These are phyloP conservation scores for Corydoras sp. DNA, from an alignment of 2,113 vertebrate species.

Conservation along the genomic window DNA sequence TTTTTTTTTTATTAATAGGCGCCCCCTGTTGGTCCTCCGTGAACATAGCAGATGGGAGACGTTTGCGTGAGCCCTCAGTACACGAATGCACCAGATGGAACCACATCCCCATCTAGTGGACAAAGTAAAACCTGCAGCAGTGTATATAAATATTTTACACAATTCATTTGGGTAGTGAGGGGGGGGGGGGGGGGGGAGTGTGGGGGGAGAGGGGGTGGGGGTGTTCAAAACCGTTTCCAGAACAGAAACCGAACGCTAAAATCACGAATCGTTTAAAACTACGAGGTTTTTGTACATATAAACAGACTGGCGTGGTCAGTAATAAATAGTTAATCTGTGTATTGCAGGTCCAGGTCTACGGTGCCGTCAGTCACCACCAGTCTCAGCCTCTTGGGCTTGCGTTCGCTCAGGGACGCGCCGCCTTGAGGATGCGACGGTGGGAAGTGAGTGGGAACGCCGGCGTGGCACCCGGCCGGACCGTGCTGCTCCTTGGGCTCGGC, in stretches of 20 bases:
- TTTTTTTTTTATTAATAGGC: slow-evolving; percentile 20
- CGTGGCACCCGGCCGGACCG: slow-evolving; percentile 54
- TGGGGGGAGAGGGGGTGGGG: too few species aligned
- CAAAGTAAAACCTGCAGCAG: slow-evolving; percentile 20
- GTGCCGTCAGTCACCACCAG: slow-evolving; percentile 71
- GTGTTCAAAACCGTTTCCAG: too few species aligned
- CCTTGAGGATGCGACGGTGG: slow-evolving; percentile 61
- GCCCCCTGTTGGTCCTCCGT: slow-evolving; percentile 14
- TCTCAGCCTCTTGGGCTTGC: slow-evolving; percentile 69
- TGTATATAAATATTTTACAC: slow-evolving; percentile 27
- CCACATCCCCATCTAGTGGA: slow-evolving; percentile 33
- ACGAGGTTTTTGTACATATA: slow-evolving; percentile 3
- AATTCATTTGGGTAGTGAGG: slow-evolving; percentile 1
- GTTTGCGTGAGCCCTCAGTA: neutral
- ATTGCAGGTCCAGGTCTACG: slow-evolving; percentile 70
- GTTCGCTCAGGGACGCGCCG: slow-evolving; percentile 46
- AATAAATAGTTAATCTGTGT: slow-evolving; percentile 62
- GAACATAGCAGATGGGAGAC: slow-evolving; percentile 4
- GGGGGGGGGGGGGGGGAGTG: too few species aligned
- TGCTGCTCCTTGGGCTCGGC: slow-evolving; percentile 61
- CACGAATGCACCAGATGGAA: slow-evolving; percentile 8
- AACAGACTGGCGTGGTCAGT: slow-evolving; percentile 16
- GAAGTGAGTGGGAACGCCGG: slow-evolving; percentile 53
- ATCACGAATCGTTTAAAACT: too few species aligned
- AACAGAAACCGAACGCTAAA: too few species aligned